Evolutionary conservation across 2,113 vertebrate genomes (phyloP), one percentile per base, ranked within the genome.

Genomic region (Ctenodactylus gundi): DNA sequence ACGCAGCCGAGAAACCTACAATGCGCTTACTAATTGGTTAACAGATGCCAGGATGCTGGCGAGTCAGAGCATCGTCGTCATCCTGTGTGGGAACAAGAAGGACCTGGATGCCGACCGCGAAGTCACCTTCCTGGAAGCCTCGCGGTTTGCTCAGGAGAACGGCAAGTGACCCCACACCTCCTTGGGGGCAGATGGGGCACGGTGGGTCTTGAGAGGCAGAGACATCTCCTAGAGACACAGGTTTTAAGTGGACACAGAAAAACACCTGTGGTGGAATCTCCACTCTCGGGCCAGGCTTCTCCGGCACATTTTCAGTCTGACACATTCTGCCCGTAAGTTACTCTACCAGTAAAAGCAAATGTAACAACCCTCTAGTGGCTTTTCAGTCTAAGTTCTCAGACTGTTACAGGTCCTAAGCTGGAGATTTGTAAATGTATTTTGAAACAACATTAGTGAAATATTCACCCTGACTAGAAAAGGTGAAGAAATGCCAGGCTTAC

Each of bases 11-110:
- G 98, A 98, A 97, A 98, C 98, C 95, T 98, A 98, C 98, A 98
- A 98, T 94, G 98, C 98, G 7, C 98, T 98, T 97, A 98, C 98
- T 95, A 98, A 98, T 97, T 98, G 98, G 98, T 87, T 98, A 96
- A 98, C 98, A 12, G 98, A 98, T 97, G 98, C 98, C 95, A 97
- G 98, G 90, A 98, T 98, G 98, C 96, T 98, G 93, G 98, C 98
- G 49, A 98, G 98, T 88, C 98, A 98, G 97, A 98, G 98, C 95
- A 98, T 98, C 36, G 98, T 98, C 65, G 98, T 98, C 96, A 98
- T 98, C 83, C 97, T 98, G 41, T 98, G 98, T 11, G 98, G 98
- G 88, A 98, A 98, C 97, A 98, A 98, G 97, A 98, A 98, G 94
- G 98, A 98, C 97, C 98, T 98, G 82, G 98, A 98, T 70, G 97